Evolutionary conservation across 2,888 invertebrate genomes (phyloP).

Genomic region (Atethmia centrago): DNA sequence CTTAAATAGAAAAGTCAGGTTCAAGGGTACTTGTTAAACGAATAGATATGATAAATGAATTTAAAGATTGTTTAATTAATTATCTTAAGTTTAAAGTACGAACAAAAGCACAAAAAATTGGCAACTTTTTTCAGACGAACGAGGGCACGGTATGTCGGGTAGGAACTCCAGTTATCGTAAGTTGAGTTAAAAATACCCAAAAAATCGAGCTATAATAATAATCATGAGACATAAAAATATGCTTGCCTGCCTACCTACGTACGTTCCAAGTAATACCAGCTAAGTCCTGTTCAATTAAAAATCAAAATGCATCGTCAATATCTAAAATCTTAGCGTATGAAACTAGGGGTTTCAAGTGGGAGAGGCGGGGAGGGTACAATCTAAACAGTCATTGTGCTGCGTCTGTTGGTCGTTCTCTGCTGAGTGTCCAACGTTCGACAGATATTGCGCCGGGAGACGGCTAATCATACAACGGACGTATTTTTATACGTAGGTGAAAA

Average conservation of each 20-base stretch:
- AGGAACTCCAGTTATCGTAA: constrained; percentile 16
- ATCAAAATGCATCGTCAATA: constrained; percentile 39
- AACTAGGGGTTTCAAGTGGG: constrained; percentile 37
- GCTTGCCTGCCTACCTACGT: not conserved
- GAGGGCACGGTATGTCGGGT: constrained; percentile 17
- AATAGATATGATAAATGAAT: not conserved
- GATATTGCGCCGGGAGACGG: constrained; percentile 56
- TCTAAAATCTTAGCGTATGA: constrained; percentile 51
- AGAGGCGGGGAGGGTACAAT: constrained; percentile 56
- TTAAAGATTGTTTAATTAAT: constrained; percentile 6
- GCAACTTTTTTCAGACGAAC: constrained; percentile 12
- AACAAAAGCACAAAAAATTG: constrained; percentile 12
- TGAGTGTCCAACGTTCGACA: constrained; percentile 59
- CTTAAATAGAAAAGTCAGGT: not conserved
- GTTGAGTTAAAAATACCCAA: not conserved
- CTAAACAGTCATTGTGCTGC: constrained; percentile 67
- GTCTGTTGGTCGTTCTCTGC: constrained; percentile 53
- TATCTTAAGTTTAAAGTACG: constrained; percentile 16
- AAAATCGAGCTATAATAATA: not conserved
- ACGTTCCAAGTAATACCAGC: not conserved
- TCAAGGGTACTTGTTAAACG: not conserved
- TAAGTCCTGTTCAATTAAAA: constrained; percentile 22
- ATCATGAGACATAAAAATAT: too few species aligned
- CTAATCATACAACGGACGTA: constrained; percentile 49
- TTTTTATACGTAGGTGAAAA: constrained; percentile 21